Base-by-base conservation (phyloP, 2,888 invertebrate genomes). In the Acholoe squamosa region DNA sequence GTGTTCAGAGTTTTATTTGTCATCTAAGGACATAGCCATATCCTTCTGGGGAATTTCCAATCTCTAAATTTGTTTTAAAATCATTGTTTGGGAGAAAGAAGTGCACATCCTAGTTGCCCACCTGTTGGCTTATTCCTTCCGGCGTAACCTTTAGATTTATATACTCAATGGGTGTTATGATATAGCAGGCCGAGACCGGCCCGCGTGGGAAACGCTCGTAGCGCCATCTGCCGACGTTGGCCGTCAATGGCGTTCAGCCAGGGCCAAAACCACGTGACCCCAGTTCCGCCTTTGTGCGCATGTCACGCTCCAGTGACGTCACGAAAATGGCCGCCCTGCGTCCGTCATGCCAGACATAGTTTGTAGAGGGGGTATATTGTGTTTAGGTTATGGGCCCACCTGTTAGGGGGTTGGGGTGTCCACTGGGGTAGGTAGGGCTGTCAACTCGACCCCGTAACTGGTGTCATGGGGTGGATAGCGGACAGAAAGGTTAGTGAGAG, bases 211-310 rank as follows among this genome's bases (percentile, higher is more conserved):
- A 28, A 84, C 51, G 84, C 71, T 28, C 28, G 28, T 25, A 5
- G 71, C 71, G 34, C 84, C 84, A 84, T 84, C 84, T 84, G 84
- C 51, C 84, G 28, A 22, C 51, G 25, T 10, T 34, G 14, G 84
- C 43, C 34, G 22, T 84, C 43, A 84, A 84, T 84, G 51, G 84
- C 22, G 77, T 31, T 28, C 34, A 12, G 77, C 77, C 77, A 77
- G 19, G 19, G 34, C 34, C 16, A 19, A 14, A 22, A 84, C 25
- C 34, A 51, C 84, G 51, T 84, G 43, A n/a, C n/a, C 84, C 34
- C 22, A 43, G 84, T 84, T 84, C 84, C 84, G 84, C 34, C 51
- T 84, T 84, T 84, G 84, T 84, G 84, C 84, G 51, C 84, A 84
- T 84, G 84, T 84, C 84, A 84, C 51, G 84, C 33, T 84, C 51